Percentiles rank a stretch among this genome's conserved stretches.
These are phyloP conservation scores for Palythoa caribaeorum DNA, from an alignment of 92 coral and sea anemone species.

Conservation along the genomic window DNA sequence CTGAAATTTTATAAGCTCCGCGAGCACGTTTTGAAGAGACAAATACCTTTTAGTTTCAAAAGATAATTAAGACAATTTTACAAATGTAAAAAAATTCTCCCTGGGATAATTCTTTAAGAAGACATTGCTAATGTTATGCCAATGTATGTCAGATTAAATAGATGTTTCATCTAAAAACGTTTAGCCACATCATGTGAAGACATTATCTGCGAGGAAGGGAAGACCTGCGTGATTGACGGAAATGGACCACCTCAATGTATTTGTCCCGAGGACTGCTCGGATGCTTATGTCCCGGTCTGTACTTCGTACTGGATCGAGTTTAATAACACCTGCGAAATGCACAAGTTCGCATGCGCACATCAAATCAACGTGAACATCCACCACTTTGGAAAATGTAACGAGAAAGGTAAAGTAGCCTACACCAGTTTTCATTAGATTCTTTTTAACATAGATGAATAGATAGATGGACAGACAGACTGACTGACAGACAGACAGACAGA, in stretches of 20 bases:
- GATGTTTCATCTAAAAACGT: background rate
- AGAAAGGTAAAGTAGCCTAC: background rate
- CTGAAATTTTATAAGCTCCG: too few species aligned
- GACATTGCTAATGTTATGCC: background rate
- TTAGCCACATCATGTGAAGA: conserved; percentile 16
- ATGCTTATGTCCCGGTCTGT: conserved; percentile 17
- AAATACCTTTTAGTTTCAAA: too few species aligned
- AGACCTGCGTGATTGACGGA: conserved; percentile 27
- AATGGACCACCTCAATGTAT: conserved; percentile 17
- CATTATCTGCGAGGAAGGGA: conserved; percentile 34
- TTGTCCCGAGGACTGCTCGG: conserved; percentile 55
- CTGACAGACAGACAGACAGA: too few species aligned
- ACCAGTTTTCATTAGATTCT: too few species aligned
- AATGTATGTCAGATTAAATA: background rate
- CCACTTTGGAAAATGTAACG: conserved; percentile 17
- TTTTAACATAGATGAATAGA: too few species aligned
- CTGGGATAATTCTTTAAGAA: too few species aligned
- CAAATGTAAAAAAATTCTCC: too few species aligned
- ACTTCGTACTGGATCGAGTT: conserved; percentile 46
- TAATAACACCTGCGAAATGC: conserved; percentile 46
- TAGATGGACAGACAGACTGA: too few species aligned
- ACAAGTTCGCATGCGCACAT: conserved; percentile 47
- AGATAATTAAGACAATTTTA: too few species aligned
- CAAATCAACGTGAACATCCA: conserved; percentile 19
- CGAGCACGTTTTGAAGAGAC: too few species aligned